phyloP scores from a whole-genome alignment of 1,140 invertebrate species.

The Zaprionus lachaisei region DNA sequence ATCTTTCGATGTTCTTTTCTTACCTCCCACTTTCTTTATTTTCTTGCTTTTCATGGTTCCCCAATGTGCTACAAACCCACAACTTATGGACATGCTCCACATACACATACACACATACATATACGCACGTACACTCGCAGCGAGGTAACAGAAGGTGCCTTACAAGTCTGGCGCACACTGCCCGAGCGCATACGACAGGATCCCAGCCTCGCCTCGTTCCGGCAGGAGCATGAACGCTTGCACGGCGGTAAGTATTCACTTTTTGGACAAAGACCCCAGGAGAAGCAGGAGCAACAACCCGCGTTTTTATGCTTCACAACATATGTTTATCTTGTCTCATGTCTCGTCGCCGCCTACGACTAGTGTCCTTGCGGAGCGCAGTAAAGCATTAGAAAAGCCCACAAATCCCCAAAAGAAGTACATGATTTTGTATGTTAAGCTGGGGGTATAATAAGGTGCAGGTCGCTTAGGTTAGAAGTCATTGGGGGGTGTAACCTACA shows the following conservation, averaged over 20 bases:
- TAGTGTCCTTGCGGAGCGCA: not conserved
- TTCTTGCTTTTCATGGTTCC: slow-evolving; percentile 63
- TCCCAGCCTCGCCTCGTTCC: slow-evolving; percentile 87
- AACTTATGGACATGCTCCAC: slow-evolving; percentile 40
- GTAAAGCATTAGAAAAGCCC: not conserved
- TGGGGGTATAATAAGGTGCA: not conserved
- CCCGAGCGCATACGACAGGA: slow-evolving; percentile 88
- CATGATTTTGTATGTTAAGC: not conserved
- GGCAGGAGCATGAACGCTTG: slow-evolving; percentile 87
- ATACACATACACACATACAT: not conserved
- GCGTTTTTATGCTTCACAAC: slow-evolving; percentile 8
- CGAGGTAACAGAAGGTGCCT: slow-evolving; percentile 87
- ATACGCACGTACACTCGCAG: too few relatives aligned
- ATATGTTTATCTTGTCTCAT: slow-evolving; percentile 40
- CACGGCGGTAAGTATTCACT: slow-evolving; percentile 84
- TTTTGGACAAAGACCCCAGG: slow-evolving; percentile 21
- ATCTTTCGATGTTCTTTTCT: slow-evolving; percentile 59
- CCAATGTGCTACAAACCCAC: slow-evolving; percentile 68
- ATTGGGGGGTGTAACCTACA: not conserved
- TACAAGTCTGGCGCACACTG: slow-evolving; percentile 87
- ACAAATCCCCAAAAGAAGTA: not conserved
- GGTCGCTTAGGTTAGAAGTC: not conserved
- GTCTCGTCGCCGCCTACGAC: not conserved
- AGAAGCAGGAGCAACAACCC: not conserved
- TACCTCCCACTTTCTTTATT: slow-evolving; percentile 29